Percentiles rank a stretch among this genome's conserved stretches.
phyloP scores from a whole-genome alignment of 2,113 vertebrate genomes.

The Melanostigma gelatinosum region DNA sequence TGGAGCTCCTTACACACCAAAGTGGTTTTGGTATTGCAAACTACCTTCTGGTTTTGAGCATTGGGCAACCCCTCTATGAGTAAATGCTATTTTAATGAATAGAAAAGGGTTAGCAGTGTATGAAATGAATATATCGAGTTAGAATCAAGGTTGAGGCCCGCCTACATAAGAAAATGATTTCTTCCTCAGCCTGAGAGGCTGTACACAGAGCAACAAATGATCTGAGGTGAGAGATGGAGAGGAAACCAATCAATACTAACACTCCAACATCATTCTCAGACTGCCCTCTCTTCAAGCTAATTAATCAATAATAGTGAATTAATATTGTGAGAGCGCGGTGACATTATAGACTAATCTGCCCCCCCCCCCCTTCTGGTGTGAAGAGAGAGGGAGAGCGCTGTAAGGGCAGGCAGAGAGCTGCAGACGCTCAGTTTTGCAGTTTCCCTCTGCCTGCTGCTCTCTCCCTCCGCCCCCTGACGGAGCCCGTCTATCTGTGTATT shows the following conservation, averaged over 20 bases:
- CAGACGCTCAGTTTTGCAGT: slow-evolving; percentile 4
- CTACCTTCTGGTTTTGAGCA: background rate
- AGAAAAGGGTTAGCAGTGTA: background rate
- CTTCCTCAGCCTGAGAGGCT: background rate
- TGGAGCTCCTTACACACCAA: background rate
- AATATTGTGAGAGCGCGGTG: background rate
- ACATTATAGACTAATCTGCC: slow-evolving; percentile 4
- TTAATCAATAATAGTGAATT: slow-evolving; percentile 44
- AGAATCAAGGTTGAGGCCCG: background rate
- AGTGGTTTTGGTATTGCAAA: no score
- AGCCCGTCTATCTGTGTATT: slow-evolving; percentile 52
- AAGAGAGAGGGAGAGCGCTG: background rate
- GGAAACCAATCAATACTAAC: slow-evolving; percentile 33
- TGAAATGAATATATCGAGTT: background rate
- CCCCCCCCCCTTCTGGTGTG: background rate
- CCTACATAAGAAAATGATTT: background rate
- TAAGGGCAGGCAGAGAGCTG: slow-evolving; percentile 12
- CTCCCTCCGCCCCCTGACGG: slow-evolving; percentile 14
- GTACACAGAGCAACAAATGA: background rate
- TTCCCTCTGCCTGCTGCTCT: background rate
- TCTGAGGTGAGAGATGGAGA: slow-evolving; percentile 7
- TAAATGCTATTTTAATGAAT: background rate
- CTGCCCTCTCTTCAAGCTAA: slow-evolving; percentile 1
- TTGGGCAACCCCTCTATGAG: background rate
- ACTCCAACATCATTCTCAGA: slow-evolving; percentile 19